phyloP scores from a whole-genome alignment of 1,140 invertebrate genomes.

The Zaprionus tsacasi region DNA sequence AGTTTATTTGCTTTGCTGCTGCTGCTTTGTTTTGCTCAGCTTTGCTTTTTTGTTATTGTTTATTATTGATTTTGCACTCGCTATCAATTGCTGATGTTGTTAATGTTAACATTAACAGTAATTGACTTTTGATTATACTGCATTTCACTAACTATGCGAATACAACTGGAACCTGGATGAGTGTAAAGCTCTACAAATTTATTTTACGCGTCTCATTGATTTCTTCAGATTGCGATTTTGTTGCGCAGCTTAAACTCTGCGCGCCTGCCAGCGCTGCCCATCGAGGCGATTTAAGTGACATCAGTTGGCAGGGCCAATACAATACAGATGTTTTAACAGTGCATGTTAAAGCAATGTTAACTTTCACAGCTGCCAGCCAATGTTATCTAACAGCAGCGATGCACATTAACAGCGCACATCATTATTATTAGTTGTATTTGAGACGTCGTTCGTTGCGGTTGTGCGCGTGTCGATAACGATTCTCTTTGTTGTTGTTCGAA shows the following conservation, averaged over 20 bases:
- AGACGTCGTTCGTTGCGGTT: background rate
- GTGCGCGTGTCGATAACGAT: background rate
- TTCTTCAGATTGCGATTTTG: conserved; percentile 20
- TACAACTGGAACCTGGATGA: background rate
- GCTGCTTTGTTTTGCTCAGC: background rate
- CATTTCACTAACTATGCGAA: conserved; percentile 22
- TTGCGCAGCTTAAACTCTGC: conserved; percentile 42
- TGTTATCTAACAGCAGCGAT: background rate
- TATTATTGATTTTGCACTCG: background rate
- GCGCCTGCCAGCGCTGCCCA: conserved; percentile 26
- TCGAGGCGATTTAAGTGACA: background rate
- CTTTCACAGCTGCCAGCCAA: background rate
- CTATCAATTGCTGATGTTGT: background rate
- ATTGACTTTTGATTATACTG: conserved; percentile 35
- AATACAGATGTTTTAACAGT: background rate
- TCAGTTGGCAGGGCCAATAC: conserved; percentile 1
- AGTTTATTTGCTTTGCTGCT: conserved; percentile 3
- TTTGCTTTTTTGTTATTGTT: background rate
- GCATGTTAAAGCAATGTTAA: too few species aligned
- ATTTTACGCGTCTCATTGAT: conserved; percentile 36
- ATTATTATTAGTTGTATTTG: background rate
- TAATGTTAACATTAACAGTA: conserved; percentile 1
- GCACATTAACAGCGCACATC: background rate
- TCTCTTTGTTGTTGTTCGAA: background rate
- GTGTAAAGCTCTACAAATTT: background rate